phyloP scores from a whole-genome alignment of 2,888 invertebrate genomes.

The Drosophila buzzatii region DNA sequence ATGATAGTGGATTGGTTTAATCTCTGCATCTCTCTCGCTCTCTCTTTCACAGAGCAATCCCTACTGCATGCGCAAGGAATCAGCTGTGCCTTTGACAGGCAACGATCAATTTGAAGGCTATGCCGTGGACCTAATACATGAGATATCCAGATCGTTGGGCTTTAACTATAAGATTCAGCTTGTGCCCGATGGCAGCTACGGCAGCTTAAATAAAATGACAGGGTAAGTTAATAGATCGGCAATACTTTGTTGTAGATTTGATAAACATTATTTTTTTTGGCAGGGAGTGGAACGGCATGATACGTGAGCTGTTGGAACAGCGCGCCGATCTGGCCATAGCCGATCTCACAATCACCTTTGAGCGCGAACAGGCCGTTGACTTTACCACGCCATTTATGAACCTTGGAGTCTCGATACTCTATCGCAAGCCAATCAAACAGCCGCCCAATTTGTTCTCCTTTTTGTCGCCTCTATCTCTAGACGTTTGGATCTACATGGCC shows the following conservation, averaged over 20 bases:
- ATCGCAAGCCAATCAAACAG: slow-evolving; percentile 96
- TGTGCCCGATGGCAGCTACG: slow-evolving; percentile 94
- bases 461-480: slow-evolving; percentile 95
- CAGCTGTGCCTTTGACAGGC: slow-evolving; percentile 92
- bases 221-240: slow-evolving; percentile 61
- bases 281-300: slow-evolving; percentile 97
- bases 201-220: slow-evolving; percentile 92
- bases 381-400: slow-evolving; percentile 99
- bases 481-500: slow-evolving; percentile 99
- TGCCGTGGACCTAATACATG: slow-evolving; percentile 96
- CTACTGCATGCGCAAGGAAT: slow-evolving; percentile 97
- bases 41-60: slow-evolving; percentile 92
- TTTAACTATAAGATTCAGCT: slow-evolving; percentile 95
- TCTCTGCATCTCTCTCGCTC: neutral
- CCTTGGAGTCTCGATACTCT: slow-evolving; percentile 97
- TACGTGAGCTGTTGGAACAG: slow-evolving; percentile 93
- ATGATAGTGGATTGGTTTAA: neutral
- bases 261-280: neutral
- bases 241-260: neutral
- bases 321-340: slow-evolving; percentile 98
- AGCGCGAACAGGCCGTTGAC: slow-evolving; percentile 96
- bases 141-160: slow-evolving; percentile 94
- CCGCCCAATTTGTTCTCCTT: slow-evolving; percentile 98
- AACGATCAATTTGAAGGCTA: slow-evolving; percentile 98
- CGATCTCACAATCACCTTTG: slow-evolving; percentile 98